Evolutionary conservation across 2,113 vertebrate genomes (phyloP).

Genomic region (Brachyhypopomus occidentalis): DNA sequence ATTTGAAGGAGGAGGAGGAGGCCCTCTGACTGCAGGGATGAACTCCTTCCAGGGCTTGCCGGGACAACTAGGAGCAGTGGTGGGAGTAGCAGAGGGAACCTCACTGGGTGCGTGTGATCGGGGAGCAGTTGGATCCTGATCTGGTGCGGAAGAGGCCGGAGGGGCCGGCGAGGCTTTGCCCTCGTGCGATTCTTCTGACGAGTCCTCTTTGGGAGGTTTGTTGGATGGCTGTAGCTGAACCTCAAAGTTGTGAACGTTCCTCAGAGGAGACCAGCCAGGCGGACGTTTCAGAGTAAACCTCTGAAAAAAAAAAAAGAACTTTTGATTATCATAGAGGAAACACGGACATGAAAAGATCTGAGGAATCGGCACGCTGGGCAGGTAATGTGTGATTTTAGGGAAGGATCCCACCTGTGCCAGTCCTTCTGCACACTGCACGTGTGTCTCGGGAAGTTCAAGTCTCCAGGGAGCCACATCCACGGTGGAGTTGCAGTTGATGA

Average conservation of each 20-base stretch:
- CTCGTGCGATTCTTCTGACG: conserved; percentile 73
- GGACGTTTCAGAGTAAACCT: conserved; percentile 55
- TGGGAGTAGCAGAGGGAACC: background rate
- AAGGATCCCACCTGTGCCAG: background rate
- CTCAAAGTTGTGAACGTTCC: conserved; percentile 22
- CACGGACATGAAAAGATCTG: accelerated
- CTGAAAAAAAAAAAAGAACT: conserved; percentile 31
- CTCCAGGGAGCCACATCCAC: conserved; percentile 76
- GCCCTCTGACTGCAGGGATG: background rate
- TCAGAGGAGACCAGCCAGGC: conserved; percentile 75
- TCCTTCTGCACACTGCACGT: conserved; percentile 68
- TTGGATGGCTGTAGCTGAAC: accelerated
- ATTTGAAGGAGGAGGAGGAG: background rate
- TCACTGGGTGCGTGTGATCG: background rate
- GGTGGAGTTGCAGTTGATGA: conserved; percentile 72
- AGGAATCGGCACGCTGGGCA: background rate
- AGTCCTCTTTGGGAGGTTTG: conserved; percentile 35
- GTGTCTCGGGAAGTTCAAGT: conserved; percentile 58
- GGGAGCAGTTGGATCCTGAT: conserved; percentile 36
- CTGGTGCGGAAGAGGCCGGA: conserved; percentile 11
- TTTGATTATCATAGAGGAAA: background rate
- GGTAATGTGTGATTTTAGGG: too few species aligned
- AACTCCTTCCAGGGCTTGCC: conserved; percentile 83
- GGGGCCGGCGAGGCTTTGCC: conserved; percentile 11
- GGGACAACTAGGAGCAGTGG: conserved; percentile 76